Evolutionary conservation across 1,140 invertebrate genomes (phyloP).

Genomic region (Trinorchestia longiramus): DNA sequence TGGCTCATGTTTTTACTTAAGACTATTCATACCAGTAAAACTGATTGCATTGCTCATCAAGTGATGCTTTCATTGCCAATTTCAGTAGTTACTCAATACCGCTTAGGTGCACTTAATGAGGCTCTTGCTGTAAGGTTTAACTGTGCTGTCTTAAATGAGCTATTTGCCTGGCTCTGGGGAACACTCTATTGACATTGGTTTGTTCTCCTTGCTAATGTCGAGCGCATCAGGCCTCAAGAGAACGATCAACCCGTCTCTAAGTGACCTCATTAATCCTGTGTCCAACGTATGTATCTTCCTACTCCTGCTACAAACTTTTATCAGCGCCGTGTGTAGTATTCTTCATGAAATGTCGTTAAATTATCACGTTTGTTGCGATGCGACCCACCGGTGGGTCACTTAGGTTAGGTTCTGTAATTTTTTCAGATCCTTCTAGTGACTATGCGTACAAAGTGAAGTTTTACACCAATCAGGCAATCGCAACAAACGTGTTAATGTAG

Average conservation of each 20-base stretch:
- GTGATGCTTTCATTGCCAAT: not conserved
- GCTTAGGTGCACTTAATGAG: not conserved
- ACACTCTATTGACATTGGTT: not conserved
- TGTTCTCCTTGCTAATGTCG: not conserved
- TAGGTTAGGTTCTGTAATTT: no score
- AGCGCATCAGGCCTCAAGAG: not conserved
- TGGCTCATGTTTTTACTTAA: not conserved
- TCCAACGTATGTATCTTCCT: not conserved
- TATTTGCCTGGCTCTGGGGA: not conserved
- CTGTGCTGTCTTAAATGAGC: not conserved
- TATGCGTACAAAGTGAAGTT: no score
- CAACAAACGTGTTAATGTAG: not conserved
- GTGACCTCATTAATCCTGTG: not conserved
- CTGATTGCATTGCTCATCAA: not conserved
- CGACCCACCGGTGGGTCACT: no score
- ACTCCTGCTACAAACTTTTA: no score
- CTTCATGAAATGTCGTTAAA: no score
- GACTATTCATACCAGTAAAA: not conserved
- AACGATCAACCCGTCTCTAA: not conserved
- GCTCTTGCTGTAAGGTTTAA: slow-evolving; percentile 15
- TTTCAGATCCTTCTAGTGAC: no score
- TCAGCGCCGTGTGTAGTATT: no score
- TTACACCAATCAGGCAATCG: no score
- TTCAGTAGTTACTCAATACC: not conserved
- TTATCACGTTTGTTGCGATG: no score